Evolutionary conservation across 1,140 invertebrate species (phyloP), one percentile per base, ranked within the genome.

Genomic region (Heterodera carotae): DNA sequence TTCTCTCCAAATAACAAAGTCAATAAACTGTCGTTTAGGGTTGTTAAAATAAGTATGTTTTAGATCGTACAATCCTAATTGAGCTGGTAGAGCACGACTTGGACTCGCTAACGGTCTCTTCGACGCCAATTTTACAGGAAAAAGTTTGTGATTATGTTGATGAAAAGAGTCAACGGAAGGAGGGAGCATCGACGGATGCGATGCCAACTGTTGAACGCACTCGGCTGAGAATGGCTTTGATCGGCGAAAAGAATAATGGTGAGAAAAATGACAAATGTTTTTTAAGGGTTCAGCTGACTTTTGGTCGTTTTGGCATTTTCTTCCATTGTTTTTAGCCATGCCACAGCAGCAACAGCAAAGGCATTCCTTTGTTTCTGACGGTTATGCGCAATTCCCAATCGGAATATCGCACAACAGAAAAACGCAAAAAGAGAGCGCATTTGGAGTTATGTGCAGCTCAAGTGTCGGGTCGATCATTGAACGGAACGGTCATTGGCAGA

Each of bases 1-100:
- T n/a, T n/a, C n/a, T n/a, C n/a, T n/a, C n/a, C n/a, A 78, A 69
- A 25, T 43, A 76, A 8, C 25, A 34, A 53, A 36, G 22, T 80
- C 67, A 31, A 27, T 2, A 48, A 18, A 34, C 6, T 22, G 33
- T 79, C 4, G 25, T 39, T 15, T 18, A 79, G 7, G 29, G 7
- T 80, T 39, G 27, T 25, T 48, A 56, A 29, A 43, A 43, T 43
- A 6, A 6, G 12, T 12, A 8, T 43, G 31, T n/a, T 80, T 78
- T 25, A 79, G 82, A 80, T 27, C 43, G 62, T 25, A 69, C 82
- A 31, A 62, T 81, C 36, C 36, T 83, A 25, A 82, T 84, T 59
- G 79, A 77, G 34, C 33, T 84, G 39, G 79, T 73, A 18, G 76
- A 76, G n/a, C 76, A 76, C 36, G 76, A 76, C 39, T 36, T 56